These are phyloP conservation scores for Penaeus monodon DNA, from an alignment of 2,888 invertebrate genomes.

Conservation along the genomic window DNA sequence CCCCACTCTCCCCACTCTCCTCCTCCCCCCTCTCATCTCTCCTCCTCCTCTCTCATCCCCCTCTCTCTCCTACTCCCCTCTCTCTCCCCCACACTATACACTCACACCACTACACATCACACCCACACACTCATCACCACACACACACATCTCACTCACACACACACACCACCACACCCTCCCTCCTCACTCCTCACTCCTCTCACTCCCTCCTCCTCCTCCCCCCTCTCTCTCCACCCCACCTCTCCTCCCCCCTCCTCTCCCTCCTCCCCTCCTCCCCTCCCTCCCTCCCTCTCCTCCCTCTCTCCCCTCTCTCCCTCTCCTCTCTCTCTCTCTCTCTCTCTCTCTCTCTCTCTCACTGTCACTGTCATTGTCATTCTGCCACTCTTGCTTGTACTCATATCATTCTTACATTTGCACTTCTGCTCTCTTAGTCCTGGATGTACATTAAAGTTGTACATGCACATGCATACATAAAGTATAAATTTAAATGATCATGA, in stretches of 20 bases:
- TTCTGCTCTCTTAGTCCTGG: background rate
- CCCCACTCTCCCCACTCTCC: background rate
- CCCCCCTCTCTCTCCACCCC: background rate
- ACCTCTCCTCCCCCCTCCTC: background rate
- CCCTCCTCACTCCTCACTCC: background rate
- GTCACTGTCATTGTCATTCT: background rate
- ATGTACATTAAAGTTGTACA: too few species aligned
- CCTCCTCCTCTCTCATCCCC: background rate
- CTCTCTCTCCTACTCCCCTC: too few species aligned
- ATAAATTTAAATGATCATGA: too few species aligned
- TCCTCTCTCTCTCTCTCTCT: background rate
- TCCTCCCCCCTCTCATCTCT: background rate
- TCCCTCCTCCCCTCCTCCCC: background rate
- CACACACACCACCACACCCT: background rate
- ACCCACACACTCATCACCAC: background rate
- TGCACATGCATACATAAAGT: too few species aligned
- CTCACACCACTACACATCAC: too few species aligned
- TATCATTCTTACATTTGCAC: background rate
- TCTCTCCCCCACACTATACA: too few species aligned
- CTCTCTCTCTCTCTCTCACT: too few species aligned
- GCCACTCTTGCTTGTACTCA: background rate
- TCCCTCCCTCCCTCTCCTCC: background rate
- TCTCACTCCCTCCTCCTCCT: background rate
- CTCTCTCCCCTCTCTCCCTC: background rate
- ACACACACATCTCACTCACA: too few species aligned